Evolutionary conservation across 2,888 invertebrate genomes (phyloP), one percentile per base, ranked within the genome.

Genomic region (Flabesymbios commensalis): DNA sequence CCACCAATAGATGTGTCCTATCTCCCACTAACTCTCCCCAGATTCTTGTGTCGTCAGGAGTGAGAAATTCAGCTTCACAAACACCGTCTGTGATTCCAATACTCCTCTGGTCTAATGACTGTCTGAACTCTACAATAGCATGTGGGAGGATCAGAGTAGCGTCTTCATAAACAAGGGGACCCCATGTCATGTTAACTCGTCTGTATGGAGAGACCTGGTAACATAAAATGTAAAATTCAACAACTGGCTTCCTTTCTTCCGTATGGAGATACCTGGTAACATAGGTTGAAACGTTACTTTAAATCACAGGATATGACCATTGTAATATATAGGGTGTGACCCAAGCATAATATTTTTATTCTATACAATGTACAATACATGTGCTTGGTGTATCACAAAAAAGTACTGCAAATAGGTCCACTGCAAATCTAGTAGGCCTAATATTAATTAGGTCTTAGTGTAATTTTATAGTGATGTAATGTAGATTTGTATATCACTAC

Each of bases 131-230:
- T 7, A 74, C 64, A 0, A 67, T 68, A 4, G 73, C 69, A 7
- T 69, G 57, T 3, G 75, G 74, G 45, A 74, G 58, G 26, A 70
- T 69, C 68, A 71, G 70, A 2, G 65, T 63, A 5, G 74, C 72
- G 7, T 59, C 66, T 53, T 71, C 68, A 57, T 75, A 75, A 33
- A 75, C 53, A 57, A 59, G 71, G 5, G 69, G 67, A 28, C 68
- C 68, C 59, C 68, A 72, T 0, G 75, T 74, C 32, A 75, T 62
- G 61, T 75, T 75, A 14, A 69, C 69, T 24, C 69, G 61, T n/a
- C 64, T 59, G 54, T 72, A 72, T 29, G 39, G 51, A 17, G 69
- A 66, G 10, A 65, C 66, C 75, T 75, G 59, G 7, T 29, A 55
- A 26, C 26, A 49, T 5, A 49, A 28, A 29, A 29, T 29, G 14